Percentiles rank a stretch among this genome's conserved stretches.
phyloP scores from a whole-genome alignment of 2,113 vertebrate species.

The Psilopogon haemacephalus region DNA sequence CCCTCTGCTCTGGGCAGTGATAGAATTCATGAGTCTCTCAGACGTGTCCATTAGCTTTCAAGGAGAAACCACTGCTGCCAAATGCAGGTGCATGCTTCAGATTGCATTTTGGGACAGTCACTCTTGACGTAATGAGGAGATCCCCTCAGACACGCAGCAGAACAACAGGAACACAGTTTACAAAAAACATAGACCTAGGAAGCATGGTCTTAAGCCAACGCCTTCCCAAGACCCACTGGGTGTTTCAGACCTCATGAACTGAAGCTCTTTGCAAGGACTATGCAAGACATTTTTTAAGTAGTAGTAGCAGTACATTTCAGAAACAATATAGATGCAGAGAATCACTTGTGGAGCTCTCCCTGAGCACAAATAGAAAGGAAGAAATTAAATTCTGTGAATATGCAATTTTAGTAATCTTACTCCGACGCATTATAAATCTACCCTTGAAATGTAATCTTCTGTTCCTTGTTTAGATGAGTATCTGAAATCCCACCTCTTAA shows the following conservation, averaged over 20 bases:
- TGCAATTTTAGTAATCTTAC: not conserved
- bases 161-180: not conserved
- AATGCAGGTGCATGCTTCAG: rapidly evolving
- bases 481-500: not conserved
- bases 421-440: too few species aligned
- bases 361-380: not conserved
- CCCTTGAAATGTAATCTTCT: too few species aligned
- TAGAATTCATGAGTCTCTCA: not conserved
- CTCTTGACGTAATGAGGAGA: not conserved
- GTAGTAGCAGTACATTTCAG: not conserved
- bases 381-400: not conserved
- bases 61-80: not conserved
- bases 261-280: not conserved
- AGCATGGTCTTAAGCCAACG: not conserved
- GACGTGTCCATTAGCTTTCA: not conserved
- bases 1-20: not conserved
- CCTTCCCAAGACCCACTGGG: not conserved
- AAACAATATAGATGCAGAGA: not conserved
- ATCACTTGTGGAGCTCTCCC: not conserved
- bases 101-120: not conserved
- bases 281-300: not conserved
- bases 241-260: rapidly evolving
- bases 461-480: too few species aligned
- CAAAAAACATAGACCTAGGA: not conserved
- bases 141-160: not conserved